Percentiles rank a stretch among this genome's conserved stretches.
phyloP scores from a whole-genome alignment of 2,113 vertebrate species.

The Barbus barbus region DNA sequence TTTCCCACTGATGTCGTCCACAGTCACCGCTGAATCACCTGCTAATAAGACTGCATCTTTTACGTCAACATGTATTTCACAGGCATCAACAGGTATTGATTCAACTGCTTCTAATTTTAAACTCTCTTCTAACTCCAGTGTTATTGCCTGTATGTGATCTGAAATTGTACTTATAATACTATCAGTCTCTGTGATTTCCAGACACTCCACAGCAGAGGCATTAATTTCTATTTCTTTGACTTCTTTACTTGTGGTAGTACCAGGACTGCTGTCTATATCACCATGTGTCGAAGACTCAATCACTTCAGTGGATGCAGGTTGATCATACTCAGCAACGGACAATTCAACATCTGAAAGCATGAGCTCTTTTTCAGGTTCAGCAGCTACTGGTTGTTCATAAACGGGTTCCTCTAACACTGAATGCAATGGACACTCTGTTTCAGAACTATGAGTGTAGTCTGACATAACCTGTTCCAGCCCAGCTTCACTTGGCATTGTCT shows the following conservation, averaged over 20 bases:
- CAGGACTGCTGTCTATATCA: slow-evolving; percentile 9
- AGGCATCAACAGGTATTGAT: slow-evolving; percentile 48
- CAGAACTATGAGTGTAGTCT: slow-evolving; percentile 37
- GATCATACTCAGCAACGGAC: slow-evolving; percentile 13
- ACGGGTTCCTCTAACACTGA: slow-evolving; percentile 48
- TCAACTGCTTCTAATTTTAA: slow-evolving; percentile 20
- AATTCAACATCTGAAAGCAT: slow-evolving; percentile 13
- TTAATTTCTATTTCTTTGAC: slow-evolving; percentile 38
- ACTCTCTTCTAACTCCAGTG: slow-evolving; percentile 46
- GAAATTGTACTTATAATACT: slow-evolving; percentile 26
- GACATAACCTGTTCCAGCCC: slow-evolving; percentile 32
- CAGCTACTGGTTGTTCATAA: slow-evolving; percentile 16
- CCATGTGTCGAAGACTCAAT: slow-evolving; percentile 41
- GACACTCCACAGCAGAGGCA: slow-evolving; percentile 58
- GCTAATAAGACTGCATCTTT: slow-evolving; percentile 36
- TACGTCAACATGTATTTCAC: slow-evolving; percentile 53
- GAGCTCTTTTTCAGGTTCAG: slow-evolving; percentile 49
- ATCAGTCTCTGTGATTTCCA: slow-evolving; percentile 50
- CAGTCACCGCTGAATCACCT: slow-evolving; percentile 37
- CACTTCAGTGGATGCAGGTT: slow-evolving; percentile 32
- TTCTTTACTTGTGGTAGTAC: slow-evolving; percentile 54
- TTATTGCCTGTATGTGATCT: slow-evolving; percentile 44
- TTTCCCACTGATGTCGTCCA: slow-evolving; percentile 54
- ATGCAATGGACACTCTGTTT: slow-evolving; percentile 29
- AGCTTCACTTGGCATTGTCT: slow-evolving; percentile 23